Conservation (phyloP, 2,888 invertebrate species). For the Orthosia incerta region DNA sequence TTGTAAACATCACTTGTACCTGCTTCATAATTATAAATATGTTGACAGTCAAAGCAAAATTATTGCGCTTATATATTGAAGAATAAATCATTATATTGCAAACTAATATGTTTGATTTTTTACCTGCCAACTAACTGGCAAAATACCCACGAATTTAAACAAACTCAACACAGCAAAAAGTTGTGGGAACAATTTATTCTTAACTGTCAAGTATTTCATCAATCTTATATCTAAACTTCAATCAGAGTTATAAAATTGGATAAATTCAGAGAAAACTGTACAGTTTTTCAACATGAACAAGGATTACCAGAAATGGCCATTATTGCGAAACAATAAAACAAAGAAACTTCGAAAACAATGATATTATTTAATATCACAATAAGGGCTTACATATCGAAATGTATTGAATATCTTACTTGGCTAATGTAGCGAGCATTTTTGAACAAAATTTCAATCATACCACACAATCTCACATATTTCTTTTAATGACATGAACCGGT, state of each 20-base stretch:
- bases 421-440: slow-evolving; percentile 61
- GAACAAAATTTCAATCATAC: slow-evolving; percentile 51
- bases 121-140: not conserved
- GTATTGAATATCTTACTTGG: slow-evolving; percentile 70
- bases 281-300: not conserved
- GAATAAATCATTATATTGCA: slow-evolving; percentile 90
- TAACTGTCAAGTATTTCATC: too few relatives aligned
- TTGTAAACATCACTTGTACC: slow-evolving; percentile 90
- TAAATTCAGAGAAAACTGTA: too few relatives aligned
- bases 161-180: not conserved
- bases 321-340: slow-evolving; percentile 49
- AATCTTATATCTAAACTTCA: too few relatives aligned
- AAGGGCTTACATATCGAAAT: slow-evolving; percentile 76
- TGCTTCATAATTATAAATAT: slow-evolving; percentile 89
- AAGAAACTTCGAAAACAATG: slow-evolving; percentile 64
- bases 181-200: not conserved
- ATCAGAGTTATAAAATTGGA: too few relatives aligned
- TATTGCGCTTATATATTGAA: slow-evolving; percentile 90
- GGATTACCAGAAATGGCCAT: not conserved
- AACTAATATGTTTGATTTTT: slow-evolving; percentile 75
- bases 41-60: slow-evolving; percentile 91
- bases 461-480: slow-evolving; percentile 47
- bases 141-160: not conserved
- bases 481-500: slow-evolving; percentile 47
- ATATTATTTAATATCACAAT: slow-evolving; percentile 86